Evolutionary conservation across 2,113 vertebrate genomes (phyloP), one percentile per base, ranked within the genome.

Genomic region (Pristiophorus japonicus): DNA sequence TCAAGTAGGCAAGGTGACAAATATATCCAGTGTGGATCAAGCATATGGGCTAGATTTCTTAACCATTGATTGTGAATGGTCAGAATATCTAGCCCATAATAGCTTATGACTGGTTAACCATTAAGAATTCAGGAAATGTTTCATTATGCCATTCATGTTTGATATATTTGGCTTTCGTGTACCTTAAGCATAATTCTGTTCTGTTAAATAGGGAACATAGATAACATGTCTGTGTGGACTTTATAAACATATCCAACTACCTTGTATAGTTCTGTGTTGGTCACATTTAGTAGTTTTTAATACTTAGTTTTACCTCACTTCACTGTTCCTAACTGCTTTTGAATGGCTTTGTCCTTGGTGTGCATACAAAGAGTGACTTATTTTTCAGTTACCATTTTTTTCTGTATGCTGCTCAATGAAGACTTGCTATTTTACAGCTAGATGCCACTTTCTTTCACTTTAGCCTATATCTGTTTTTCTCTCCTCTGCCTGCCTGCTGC

Each of bases 401-500:
- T 42, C 93, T 73, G 34, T 5, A 4, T 94, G 91, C 62, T 42
- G 45, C 66, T 93, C 62, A 66, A 93, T 93, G 62, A 93, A 65
- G n/a, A 93, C 91, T 94, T 94, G 93, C 42, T 94, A 30, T 70
- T 94, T 70, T 42, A 94, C 42, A 70, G 93, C 93, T 30, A 45
- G 65, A 47, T 70, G 93, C 93, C 24, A 94, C 66, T 94, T 97
- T 97, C 97, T 98, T 98, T 98, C 97, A 97, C 97, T 97, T 97
- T 97, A 97, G 97, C 97, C 97, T 97, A 96, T 98, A 97, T 97
- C 84, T 96, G 66, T 95, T 85, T 98, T 96, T 98, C 97, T 98
- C 97, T 97, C 97, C 97, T 97, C 97, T 97, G 97, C 97, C 97
- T 98, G 97, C 97, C 97, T 97, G 98, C 98, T 99, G 97, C 96